These are phyloP conservation scores for Litoditis marina DNA, from an alignment of 2,888 invertebrate genomes.

Conservation along the genomic window DNA sequence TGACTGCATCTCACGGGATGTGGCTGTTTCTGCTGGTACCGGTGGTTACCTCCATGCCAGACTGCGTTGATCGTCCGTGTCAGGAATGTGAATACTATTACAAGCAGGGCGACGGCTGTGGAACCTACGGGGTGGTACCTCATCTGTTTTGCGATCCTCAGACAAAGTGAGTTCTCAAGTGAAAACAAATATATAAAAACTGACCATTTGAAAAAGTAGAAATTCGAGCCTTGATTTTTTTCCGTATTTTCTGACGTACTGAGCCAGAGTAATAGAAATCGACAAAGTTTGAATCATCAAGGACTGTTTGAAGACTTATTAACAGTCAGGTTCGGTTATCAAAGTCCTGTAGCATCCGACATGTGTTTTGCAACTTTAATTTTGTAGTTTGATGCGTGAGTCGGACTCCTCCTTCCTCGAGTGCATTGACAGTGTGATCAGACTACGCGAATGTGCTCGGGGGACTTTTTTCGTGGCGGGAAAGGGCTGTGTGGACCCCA, in stretches of 20 bases:
- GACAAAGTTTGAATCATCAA: no score
- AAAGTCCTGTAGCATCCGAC: background rate
- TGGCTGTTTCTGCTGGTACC: no score
- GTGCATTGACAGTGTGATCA: constrained; percentile 25
- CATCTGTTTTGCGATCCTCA: constrained; percentile 7
- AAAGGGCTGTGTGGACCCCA: constrained; percentile 45
- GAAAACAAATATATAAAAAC: no score
- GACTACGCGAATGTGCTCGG: constrained; percentile 31
- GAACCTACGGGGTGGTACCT: constrained; percentile 26
- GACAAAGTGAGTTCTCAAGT: constrained; percentile 20
- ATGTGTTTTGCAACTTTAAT: background rate
- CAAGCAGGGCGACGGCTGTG: constrained; percentile 29
- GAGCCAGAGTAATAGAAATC: no score
- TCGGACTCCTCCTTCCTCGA: constrained; percentile 29
- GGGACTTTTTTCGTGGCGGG: constrained; percentile 33
- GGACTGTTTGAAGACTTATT: no score
- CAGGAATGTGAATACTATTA: constrained; percentile 26
- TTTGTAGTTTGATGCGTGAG: constrained; percentile 29
- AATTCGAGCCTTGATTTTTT: no score
- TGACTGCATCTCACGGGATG: no score
- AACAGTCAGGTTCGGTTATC: background rate
- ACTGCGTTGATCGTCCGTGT: constrained; percentile 35
- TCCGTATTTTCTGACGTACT: no score
- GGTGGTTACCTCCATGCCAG: no score
- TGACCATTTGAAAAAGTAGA: no score